Percentiles rank a stretch among this genome's conserved stretches.
phyloP scores from a whole-genome alignment of 2,888 invertebrate species.

The Lycophotia porphyrea region DNA sequence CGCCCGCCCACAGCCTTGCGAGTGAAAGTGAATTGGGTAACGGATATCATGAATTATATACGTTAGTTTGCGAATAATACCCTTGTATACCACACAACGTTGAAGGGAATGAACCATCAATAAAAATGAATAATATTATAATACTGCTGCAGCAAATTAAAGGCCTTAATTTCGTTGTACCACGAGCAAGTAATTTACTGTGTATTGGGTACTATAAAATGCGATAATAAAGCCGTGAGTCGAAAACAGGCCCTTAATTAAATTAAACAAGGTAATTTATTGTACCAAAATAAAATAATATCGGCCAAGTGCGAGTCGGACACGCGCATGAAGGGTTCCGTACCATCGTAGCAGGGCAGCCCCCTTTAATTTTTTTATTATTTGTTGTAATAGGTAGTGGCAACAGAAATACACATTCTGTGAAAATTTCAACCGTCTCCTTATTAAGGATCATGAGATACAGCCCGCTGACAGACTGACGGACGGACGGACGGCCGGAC shows the following conservation, averaged over 20 bases:
- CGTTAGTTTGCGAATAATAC: conserved; percentile 37
- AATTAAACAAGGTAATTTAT: not conserved
- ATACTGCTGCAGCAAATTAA: not conserved
- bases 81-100: not conserved
- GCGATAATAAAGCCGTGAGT: not conserved
- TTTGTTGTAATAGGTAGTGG: no score
- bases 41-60: conserved; percentile 51
- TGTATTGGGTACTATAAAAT: not conserved
- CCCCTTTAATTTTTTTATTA: no score
- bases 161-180: not conserved
- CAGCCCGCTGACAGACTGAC: no score
- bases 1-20: conserved; percentile 22
- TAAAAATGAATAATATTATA: conserved; percentile 5
- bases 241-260: not conserved
- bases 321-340: no score
- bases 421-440: no score
- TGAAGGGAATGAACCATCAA: conserved; percentile 4
- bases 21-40: conserved; percentile 44
- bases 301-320: no score
- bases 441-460: no score
- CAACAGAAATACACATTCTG: no score
- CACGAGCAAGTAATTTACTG: not conserved
- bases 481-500: no score
- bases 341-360: no score
- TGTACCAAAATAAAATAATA: no score